phyloP scores from a whole-genome alignment of 1,140 invertebrate genomes.

The Apis laboriosa region DNA sequence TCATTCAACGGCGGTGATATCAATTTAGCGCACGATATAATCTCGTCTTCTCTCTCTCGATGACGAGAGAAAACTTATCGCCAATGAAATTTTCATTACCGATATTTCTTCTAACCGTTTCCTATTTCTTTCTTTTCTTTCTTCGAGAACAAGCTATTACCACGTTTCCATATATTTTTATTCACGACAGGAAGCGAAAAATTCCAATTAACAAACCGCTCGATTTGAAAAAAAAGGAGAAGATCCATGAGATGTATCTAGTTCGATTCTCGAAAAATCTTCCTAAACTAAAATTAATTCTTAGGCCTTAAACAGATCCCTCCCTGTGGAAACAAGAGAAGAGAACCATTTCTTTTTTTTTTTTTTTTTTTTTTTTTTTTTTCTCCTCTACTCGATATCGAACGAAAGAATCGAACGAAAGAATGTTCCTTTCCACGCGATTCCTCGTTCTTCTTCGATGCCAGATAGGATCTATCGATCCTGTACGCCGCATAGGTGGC shows the following conservation, averaged over 20 bases:
- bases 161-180: not conserved
- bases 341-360: not conserved
- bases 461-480: conserved; percentile 68
- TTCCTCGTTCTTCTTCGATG: conserved; percentile 33
- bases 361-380: not conserved
- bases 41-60: not conserved
- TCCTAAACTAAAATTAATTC: conserved; percentile 4
- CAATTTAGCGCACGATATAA: conserved; percentile 17
- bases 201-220: conserved; percentile 1
- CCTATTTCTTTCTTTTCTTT: not conserved
- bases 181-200: not conserved
- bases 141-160: not conserved
- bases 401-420: conserved; percentile 28
- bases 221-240: too few species aligned
- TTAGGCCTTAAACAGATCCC: not conserved
- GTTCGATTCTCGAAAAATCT: not conserved
- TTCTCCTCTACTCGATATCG: too few species aligned
- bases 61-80: conserved; percentile 6
- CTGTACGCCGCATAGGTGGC: conserved; percentile 19
- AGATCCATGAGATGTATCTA: too few species aligned
- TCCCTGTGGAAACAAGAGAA: not conserved
- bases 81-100: conserved; percentile 21
- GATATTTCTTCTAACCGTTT: not conserved
- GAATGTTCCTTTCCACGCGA: conserved; percentile 20
- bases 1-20: conserved; percentile 18